Evolutionary conservation across 2,113 vertebrate genomes (phyloP), one percentile per base, ranked within the genome.

Genomic region (Uropsilus gracilis): DNA sequence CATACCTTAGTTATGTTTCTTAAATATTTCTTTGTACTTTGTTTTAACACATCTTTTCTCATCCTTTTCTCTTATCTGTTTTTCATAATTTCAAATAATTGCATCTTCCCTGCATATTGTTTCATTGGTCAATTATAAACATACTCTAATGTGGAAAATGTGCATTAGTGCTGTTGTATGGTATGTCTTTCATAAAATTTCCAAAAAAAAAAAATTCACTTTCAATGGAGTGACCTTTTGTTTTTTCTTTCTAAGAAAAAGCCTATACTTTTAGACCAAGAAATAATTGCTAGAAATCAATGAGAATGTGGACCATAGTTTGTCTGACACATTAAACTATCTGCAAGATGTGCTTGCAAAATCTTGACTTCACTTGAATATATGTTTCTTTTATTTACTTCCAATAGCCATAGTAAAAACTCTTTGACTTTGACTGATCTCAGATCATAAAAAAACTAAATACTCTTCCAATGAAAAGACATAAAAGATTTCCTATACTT

Each of bases 381-480:
- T 69, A 64, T 42, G 37, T 91, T 46, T 95, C 88, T 93, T 95
- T 97, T 96, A 95, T 95, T 97, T 97, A 86, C 17, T 72, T 96
- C 87, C 84, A 96, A 42, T 91, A 59, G 34, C 66, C 53, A 85
- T 91, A 97, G 91, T 97, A 89, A 96, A 97, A 97, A 96, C 84
- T 96, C 44, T 90, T 97, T 89, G 57, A 80, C 84, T 89, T 91
- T 95, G 55, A 96, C 78, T 97, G 84, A 97, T 96, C 76, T 91
- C 64, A 96, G 83, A 97, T 94, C 91, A 96, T 57, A 97, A 76
- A 86, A 86, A 97, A 95, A 86, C 37, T 80, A 95, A 95, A 87
- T 95, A 78, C 76, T 96, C 69, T 81, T 69, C 66, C 59, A 95
- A 53, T 61, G 80, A 94, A 91, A 95, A 44, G 32, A 87, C 88